Percentiles rank a stretch among this genome's conserved stretches.
Evolutionary conservation across 2,888 invertebrate genomes (phyloP).

Genomic region (Eupeodes luniger): DNA sequence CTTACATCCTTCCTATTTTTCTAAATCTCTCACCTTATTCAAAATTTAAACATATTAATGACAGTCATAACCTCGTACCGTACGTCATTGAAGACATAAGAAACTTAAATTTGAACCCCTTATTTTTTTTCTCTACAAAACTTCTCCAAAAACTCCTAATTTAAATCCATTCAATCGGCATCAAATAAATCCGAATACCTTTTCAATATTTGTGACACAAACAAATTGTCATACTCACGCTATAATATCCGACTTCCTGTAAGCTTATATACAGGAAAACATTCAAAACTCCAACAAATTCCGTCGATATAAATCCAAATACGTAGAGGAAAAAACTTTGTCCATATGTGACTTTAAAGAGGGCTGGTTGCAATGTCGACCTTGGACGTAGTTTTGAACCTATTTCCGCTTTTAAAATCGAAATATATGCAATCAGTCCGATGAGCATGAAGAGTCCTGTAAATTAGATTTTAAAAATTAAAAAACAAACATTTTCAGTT

Average conservation of each 20-base stretch:
- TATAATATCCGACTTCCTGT: constrained; percentile 83
- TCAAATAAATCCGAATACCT: too few relatives aligned
- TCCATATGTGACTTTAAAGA: constrained; percentile 94
- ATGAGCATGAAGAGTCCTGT: constrained; percentile 94
- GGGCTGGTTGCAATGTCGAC: constrained; percentile 90
- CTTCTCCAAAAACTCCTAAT: too few relatives aligned
- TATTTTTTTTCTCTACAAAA: too few relatives aligned
- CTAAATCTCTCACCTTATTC: too few relatives aligned
- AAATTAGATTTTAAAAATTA: constrained; percentile 75
- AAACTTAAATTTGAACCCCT: too few relatives aligned
- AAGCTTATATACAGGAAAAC: constrained; percentile 92
- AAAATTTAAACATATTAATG: too few relatives aligned
- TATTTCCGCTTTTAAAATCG: constrained; percentile 95
- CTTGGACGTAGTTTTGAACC: constrained; percentile 93
- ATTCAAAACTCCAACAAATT: constrained; percentile 93
- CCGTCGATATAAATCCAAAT: constrained; percentile 92
- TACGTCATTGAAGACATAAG: too few relatives aligned
- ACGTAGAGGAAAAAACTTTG: constrained; percentile 94
- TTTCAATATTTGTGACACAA: not conserved
- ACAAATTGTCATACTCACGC: constrained; percentile 79
- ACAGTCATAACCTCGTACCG: too few relatives aligned
- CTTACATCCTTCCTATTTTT: too few relatives aligned
- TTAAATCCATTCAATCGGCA: too few relatives aligned
- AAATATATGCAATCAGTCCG: constrained; percentile 96
- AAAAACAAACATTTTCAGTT: not conserved